Conservation (phyloP, 1,140 invertebrate species). For the Drosophila suzukii region DNA sequence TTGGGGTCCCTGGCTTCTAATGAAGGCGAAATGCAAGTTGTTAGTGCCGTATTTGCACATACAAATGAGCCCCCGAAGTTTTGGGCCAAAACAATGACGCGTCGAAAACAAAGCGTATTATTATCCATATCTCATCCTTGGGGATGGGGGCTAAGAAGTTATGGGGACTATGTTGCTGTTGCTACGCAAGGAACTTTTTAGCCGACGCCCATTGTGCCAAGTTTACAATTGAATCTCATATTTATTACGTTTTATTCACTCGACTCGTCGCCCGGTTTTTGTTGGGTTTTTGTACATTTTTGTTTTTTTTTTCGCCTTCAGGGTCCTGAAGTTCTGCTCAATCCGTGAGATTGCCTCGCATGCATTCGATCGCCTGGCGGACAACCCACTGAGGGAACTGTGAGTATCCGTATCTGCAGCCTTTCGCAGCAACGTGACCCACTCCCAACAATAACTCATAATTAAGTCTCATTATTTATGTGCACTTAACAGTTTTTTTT, state of each 20-base stretch:
- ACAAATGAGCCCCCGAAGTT: constrained; percentile 32
- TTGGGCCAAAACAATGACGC: constrained; percentile 23
- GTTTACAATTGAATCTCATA: constrained; percentile 59
- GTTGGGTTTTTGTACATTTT: constrained; percentile 1
- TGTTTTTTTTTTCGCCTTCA: constrained; percentile 17
- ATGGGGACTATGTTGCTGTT: background rate
- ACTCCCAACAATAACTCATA: constrained; percentile 61
- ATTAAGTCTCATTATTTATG: constrained; percentile 78
- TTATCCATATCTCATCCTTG: constrained; percentile 18
- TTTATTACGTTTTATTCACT: constrained; percentile 53
- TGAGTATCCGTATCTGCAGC: constrained; percentile 47
- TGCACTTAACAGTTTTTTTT: constrained; percentile 62
- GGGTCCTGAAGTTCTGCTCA: constrained; percentile 76
- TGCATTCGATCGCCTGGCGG: constrained; percentile 69
- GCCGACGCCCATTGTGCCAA: constrained; percentile 27
- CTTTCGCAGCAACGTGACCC: background rate
- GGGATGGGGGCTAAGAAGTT: constrained; percentile 7
- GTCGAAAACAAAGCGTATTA: constrained; percentile 46
- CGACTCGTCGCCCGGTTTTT: constrained; percentile 1
- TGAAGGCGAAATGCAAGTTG: constrained; percentile 12
- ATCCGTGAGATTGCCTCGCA: constrained; percentile 66
- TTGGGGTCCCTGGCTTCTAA: background rate
- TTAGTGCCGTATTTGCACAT: constrained; percentile 22
- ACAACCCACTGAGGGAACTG: constrained; percentile 70
- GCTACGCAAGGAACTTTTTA: constrained; percentile 18